Conservation (phyloP, 2,797 vertebrate genomes). For the Pseudopleuronectes americanus region DNA sequence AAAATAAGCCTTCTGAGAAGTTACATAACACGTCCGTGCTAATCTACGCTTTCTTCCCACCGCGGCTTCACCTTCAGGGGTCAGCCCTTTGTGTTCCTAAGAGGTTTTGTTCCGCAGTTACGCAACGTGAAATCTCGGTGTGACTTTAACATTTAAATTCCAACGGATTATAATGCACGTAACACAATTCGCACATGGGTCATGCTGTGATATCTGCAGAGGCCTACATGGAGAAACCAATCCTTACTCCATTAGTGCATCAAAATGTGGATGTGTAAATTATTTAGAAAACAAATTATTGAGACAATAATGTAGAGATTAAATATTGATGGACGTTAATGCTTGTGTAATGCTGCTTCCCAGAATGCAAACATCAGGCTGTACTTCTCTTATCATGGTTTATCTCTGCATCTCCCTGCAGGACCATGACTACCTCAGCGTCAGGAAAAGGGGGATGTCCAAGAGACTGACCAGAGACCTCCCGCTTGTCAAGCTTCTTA, state of each 20-base stretch:
- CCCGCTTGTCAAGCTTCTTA: constrained; percentile 83
- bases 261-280: background rate
- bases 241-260: background rate
- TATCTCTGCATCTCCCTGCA: constrained; percentile 46
- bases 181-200: constrained; percentile 38
- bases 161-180: constrained; percentile 40
- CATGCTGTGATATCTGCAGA: constrained; percentile 4
- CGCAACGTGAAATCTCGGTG: constrained; percentile 57
- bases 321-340: background rate
- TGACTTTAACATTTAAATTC: constrained; percentile 42
- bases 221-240: background rate
- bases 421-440: constrained; percentile 82
- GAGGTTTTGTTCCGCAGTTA: constrained; percentile 56
- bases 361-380: too few species aligned
- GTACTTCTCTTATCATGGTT: background rate
- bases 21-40: constrained; percentile 45
- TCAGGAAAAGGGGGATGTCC: constrained; percentile 77
- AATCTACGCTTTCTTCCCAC: constrained; percentile 51
- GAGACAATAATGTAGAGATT: background rate
- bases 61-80: constrained; percentile 19
- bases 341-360: too few species aligned
- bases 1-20: background rate
- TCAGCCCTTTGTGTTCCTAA: constrained; percentile 41
- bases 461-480: constrained; percentile 81
- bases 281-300: background rate